These are phyloP conservation scores for Drosophila mercatorum DNA, from an alignment of 2,888 invertebrate genomes.

Conservation along the genomic window DNA sequence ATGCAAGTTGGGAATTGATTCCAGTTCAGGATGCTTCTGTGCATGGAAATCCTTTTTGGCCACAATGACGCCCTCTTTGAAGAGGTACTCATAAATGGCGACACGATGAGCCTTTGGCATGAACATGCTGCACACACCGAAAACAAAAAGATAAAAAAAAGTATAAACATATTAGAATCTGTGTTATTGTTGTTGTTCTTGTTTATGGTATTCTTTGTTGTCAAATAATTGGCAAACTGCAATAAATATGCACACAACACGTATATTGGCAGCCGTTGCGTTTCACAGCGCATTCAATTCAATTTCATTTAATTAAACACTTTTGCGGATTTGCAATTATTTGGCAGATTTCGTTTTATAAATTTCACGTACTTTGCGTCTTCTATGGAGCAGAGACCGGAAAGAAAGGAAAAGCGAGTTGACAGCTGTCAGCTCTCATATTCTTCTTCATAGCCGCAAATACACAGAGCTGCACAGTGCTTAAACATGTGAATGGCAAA, in stretches of 20 bases:
- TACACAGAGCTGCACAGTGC: constrained; percentile 42
- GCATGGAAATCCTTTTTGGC: constrained; percentile 99
- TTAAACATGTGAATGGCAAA: constrained; percentile 37
- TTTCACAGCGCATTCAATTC: constrained; percentile 16
- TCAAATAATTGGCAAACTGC: constrained; percentile 36
- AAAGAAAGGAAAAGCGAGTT: constrained; percentile 83
- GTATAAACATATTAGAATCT: constrained; percentile 39
- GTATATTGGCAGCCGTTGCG: constrained; percentile 13
- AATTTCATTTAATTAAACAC: constrained; percentile 38
- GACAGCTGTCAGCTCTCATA: constrained; percentile 68
- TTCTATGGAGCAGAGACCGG: constrained; percentile 83
- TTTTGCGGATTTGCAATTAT: constrained; percentile 64
- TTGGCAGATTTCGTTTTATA: constrained; percentile 70
- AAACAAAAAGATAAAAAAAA: constrained; percentile 50
- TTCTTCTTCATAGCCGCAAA: constrained; percentile 43
- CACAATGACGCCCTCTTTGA: constrained; percentile 99
- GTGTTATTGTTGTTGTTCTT: constrained; percentile 42
- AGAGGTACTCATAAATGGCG: constrained; percentile 98
- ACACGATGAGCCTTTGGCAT: constrained; percentile 99
- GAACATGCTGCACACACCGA: constrained; percentile 93
- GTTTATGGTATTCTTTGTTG: constrained; percentile 29
- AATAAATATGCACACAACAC: constrained; percentile 47
- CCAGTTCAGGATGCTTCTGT: constrained; percentile 98
- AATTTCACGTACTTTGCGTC: constrained; percentile 83
- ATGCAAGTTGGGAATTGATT: constrained; percentile 97